phyloP scores from a whole-genome alignment of 2,888 invertebrate genomes.

The Agrenia bidenticulata region DNA sequence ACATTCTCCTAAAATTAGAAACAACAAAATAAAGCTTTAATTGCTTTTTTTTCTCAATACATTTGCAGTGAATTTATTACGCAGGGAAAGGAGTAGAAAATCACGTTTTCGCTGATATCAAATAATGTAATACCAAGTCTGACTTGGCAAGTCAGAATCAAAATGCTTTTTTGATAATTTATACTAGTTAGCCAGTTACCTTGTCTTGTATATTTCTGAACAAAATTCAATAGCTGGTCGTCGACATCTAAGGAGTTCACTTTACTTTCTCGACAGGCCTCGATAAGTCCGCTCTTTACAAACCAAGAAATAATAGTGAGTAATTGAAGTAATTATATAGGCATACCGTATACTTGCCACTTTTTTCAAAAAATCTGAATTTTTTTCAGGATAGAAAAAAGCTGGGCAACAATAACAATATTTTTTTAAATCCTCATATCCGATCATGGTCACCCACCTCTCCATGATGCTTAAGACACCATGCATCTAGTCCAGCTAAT shows the following conservation, averaged over 20 bases:
- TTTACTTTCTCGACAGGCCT: constrained; percentile 69
- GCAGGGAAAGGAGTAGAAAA: not conserved
- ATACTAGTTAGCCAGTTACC: too few relatives aligned
- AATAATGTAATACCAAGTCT: not conserved
- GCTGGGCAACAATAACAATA: too few relatives aligned
- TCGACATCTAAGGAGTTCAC: constrained; percentile 70
- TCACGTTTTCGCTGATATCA: not conserved
- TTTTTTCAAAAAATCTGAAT: too few relatives aligned
- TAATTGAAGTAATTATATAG: not conserved
- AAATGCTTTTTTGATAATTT: too few relatives aligned
- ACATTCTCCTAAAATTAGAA: constrained; percentile 61
- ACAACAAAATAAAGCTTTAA: too few relatives aligned
- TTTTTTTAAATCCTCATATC: not conserved
- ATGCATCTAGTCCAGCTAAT: constrained; percentile 75
- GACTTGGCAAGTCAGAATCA: too few relatives aligned
- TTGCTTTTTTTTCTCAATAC: not conserved
- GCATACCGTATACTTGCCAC: too few relatives aligned
- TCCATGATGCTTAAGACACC: constrained; percentile 79
- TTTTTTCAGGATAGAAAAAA: too few relatives aligned
- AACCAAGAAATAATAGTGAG: constrained; percentile 15
- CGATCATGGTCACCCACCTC: constrained; percentile 60
- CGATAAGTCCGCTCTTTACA: constrained; percentile 76
- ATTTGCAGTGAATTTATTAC: not conserved
- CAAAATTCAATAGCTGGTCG: constrained; percentile 68
- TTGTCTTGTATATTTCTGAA: constrained; percentile 61